Base-by-base conservation (phyloP, 2,113 vertebrate species). In the Gracilinanus agilis region DNA sequence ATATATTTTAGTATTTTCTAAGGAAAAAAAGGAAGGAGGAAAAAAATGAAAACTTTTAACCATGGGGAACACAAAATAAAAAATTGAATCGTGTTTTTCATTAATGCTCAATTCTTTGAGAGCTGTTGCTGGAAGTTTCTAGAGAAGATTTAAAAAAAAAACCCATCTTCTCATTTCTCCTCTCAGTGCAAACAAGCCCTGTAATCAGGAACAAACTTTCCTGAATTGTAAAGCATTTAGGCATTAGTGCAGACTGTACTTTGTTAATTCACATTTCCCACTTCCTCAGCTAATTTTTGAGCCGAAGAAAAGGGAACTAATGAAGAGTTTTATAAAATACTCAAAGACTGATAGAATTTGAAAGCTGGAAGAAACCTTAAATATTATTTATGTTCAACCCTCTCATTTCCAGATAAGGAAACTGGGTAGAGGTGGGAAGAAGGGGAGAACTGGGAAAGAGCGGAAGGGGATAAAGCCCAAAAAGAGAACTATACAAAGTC, bases 161-260 rank as follows among this genome's bases (percentile, higher is more conserved):
- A 54, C 16, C 29, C 49, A 88, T 25, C 16, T 90, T 58, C 24
- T 90, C 90, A 90, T 0, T 34, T n/a, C 27, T 58, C 54, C 44
- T 25, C 61, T 44, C 54, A 24, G 54, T 53, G 27, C 21, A 88
- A 54, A 95, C 3, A 24, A 83, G 25, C 56, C 44, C 24, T 27
- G 25, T 29, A 40, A 54, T 4, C 19, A 8, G 24, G 5, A 55
- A 1, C 1, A n/a, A 5, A 40, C 7, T 19, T 0, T 0, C 27
- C 8, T n/a, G 67, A 83, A 83, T 83, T 40, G 19, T 40, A 83
- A 83, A 83, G 67, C 67, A 83, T 19, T 83, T 23, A 83, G 19
- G 67, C 67, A 40, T 83, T 23, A 83, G 19, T 40, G 67, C 61
- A 75, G 61, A 75, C n/a, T 75, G 29, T n/a, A n/a, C 67, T n/a